A percentile compares a stretch with the other conserved stretches of the same genome.
phyloP scores from a whole-genome alignment of 2,888 invertebrate genomes.

The Lysandra bellargus region DNA sequence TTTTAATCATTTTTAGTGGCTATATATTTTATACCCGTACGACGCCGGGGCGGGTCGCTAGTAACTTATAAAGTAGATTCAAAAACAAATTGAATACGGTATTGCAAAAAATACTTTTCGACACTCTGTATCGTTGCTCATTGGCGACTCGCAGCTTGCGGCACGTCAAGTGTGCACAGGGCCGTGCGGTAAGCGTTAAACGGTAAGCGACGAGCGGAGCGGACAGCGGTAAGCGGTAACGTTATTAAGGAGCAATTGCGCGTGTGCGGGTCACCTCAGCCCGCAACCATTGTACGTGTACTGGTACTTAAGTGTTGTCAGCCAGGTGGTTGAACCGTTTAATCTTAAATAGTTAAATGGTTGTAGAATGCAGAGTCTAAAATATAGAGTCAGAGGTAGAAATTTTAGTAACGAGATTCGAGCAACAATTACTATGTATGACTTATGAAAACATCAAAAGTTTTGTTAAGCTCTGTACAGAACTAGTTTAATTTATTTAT shows the following conservation, averaged over 20 bases:
- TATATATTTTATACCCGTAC: no score
- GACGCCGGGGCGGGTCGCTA: no score
- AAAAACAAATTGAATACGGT: no score
- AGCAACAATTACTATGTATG: no score
- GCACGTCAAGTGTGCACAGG: conserved; percentile 25
- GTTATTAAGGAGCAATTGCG: conserved; percentile 28
- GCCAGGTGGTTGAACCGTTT: conserved; percentile 6
- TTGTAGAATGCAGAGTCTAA: neutral
- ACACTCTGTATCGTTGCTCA: neutral
- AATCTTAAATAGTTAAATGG: conserved; percentile 33
- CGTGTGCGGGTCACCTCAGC: conserved; percentile 12
- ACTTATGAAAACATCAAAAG: no score
- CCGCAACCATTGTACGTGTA: conserved; percentile 12
- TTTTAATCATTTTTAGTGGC: no score
- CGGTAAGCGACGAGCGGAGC: neutral
- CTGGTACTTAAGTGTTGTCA: conserved; percentile 12
- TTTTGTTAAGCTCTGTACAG: no score
- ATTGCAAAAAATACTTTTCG: neutral
- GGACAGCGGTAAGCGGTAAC: conserved; percentile 3
- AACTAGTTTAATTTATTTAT: no score
- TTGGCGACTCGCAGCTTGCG: conserved; percentile 1
- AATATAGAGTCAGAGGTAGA: no score
- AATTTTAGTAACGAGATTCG: no score
- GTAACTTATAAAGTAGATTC: no score
- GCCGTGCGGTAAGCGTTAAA: conserved; percentile 12